Evolutionary conservation across 2,888 invertebrate genomes (phyloP).

Genomic region (Macrophya alboannulata): DNA sequence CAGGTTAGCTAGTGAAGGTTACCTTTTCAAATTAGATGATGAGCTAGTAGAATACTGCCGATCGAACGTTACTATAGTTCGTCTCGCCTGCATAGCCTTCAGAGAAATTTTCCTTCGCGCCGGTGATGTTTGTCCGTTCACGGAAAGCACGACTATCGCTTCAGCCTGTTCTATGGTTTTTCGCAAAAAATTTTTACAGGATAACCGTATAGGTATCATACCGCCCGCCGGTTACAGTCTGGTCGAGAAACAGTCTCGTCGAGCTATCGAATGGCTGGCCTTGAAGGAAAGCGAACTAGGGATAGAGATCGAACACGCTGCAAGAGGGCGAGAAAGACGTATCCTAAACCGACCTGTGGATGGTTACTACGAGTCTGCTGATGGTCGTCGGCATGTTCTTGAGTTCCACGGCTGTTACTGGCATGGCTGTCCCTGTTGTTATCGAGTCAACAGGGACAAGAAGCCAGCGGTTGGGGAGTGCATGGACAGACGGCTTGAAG

Average conservation of each 20-base stretch:
- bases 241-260: constrained; percentile 66
- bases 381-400: constrained; percentile 54
- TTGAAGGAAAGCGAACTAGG: constrained; percentile 57
- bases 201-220: constrained; percentile 69
- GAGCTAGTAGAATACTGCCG: constrained; percentile 66
- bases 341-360: constrained; percentile 54
- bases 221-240: constrained; percentile 67
- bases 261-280: constrained; percentile 63
- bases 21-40: constrained; percentile 66
- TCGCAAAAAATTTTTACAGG: constrained; percentile 66
- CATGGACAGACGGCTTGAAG: constrained; percentile 48
- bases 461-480: constrained; percentile 14
- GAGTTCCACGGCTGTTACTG: constrained; percentile 61
- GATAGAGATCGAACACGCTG: constrained; percentile 63
- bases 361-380: constrained; percentile 54
- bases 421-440: constrained; percentile 57
- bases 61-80: constrained; percentile 67
- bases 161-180: constrained; percentile 64
- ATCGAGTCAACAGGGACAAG: background rate
- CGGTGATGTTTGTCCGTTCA: constrained; percentile 67
- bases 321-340: constrained; percentile 60
- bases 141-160: constrained; percentile 66
- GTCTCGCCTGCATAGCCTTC: constrained; percentile 67
- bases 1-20: constrained; percentile 51
- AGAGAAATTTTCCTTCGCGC: constrained; percentile 63